Evolutionary conservation across 2,797 vertebrate genomes (phyloP).

Genomic region (Geotrypetes seraphini): DNA sequence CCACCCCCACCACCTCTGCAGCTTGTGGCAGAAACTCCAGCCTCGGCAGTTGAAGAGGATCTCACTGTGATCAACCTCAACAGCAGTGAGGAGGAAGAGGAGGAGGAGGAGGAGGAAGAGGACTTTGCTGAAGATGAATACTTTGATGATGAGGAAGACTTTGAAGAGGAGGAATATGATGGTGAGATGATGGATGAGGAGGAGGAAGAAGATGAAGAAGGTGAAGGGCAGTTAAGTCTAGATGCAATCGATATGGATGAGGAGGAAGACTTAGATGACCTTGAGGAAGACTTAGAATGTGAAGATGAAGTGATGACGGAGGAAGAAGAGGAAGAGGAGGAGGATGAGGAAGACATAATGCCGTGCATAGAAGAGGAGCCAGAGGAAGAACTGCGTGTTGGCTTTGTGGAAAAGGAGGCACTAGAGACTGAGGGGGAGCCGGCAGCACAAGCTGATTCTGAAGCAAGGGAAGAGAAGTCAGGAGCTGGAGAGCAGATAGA

Average conservation of each 20-base stretch:
- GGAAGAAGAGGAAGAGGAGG: conserved; percentile 6
- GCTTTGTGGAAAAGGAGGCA: too few relatives aligned
- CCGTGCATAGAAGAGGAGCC: background rate
- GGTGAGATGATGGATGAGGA: conserved; percentile 45
- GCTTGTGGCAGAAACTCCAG: conserved; percentile 3
- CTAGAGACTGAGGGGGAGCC: background rate
- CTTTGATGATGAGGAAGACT: conserved; percentile 44
- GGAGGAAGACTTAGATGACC: conserved; percentile 40
- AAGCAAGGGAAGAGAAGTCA: background rate
- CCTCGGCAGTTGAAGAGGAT: conserved; percentile 22
- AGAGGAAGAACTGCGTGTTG: background rate
- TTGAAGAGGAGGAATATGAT: conserved; percentile 52
- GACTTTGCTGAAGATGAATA: conserved; percentile 44
- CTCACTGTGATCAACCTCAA: conserved; percentile 77
- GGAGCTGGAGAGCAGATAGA: conserved; percentile 43
- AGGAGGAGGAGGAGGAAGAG: conserved; percentile 71
- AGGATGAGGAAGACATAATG: background rate
- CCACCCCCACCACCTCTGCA: background rate
- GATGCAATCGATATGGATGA: conserved; percentile 34
- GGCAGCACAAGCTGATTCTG: too few relatives aligned
- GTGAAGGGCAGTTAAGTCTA: conserved; percentile 58
- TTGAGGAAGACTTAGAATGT: conserved; percentile 58
- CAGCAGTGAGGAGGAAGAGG: conserved; percentile 78
- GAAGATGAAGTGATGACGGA: conserved; percentile 57
- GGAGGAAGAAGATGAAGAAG: conserved; percentile 62